Conservation (phyloP, 2,797 vertebrate genomes). For the Vireo griseus region DNA sequence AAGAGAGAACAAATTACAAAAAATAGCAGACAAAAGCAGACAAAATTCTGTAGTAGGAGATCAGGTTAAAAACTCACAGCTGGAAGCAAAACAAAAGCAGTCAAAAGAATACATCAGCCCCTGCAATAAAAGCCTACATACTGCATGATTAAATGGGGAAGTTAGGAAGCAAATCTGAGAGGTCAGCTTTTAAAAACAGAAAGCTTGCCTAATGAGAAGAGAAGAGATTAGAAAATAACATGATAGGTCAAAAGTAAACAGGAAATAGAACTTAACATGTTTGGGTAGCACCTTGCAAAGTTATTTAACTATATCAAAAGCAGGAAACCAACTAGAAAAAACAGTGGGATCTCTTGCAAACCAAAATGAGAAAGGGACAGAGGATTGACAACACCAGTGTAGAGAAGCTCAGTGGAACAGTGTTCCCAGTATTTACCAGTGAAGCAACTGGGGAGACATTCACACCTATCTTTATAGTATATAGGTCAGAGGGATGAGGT, state of each 20-base stretch:
- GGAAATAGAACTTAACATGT: neutral
- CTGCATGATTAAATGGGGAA: neutral
- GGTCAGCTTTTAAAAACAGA: neutral
- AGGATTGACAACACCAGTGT: neutral
- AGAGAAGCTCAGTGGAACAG: neutral
- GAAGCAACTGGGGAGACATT: neutral
- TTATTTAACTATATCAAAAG: neutral
- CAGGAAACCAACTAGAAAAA: neutral
- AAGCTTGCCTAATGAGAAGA: neutral
- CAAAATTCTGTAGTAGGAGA: neutral
- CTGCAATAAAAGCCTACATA: neutral
- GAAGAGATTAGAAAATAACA: neutral
- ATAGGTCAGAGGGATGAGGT: neutral
- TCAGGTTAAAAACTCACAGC: neutral
- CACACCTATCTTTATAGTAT: neutral
- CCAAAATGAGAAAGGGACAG: neutral
- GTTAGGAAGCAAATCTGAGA: neutral
- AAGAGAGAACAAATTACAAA: neutral
- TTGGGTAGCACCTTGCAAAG: neutral
- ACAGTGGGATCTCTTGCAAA: neutral
- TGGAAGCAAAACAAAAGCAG: neutral
- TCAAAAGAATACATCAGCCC: neutral
- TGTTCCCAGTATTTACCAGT: neutral
- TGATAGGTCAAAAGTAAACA: neutral
- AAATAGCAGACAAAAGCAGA: neutral